Evolutionary conservation across 2,888 invertebrate species (phyloP).

Genomic region (Nesidiocoris tenuis): DNA sequence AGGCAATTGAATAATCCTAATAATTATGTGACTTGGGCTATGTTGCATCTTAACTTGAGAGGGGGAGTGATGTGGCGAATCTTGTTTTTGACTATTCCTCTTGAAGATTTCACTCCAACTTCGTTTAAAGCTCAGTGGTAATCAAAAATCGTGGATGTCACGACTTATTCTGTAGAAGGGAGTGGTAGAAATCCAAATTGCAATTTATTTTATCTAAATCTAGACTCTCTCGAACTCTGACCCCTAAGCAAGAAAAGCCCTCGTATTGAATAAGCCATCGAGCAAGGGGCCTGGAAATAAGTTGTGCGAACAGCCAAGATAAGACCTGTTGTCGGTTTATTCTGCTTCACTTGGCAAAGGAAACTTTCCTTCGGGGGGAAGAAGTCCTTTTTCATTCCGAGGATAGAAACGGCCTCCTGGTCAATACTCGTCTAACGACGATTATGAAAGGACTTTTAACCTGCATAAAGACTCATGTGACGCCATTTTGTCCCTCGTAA

Average conservation of each 20-base stretch:
- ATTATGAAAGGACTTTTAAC: slow-evolving; percentile 8
- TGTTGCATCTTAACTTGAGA: too few relatives aligned
- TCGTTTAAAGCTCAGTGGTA: too few relatives aligned
- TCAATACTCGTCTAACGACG: slow-evolving; percentile 9
- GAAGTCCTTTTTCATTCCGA: background rate
- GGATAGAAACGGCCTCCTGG: background rate
- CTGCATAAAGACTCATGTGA: background rate
- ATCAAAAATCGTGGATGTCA: too few relatives aligned
- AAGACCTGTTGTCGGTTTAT: slow-evolving; percentile 38
- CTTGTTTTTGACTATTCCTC: too few relatives aligned
- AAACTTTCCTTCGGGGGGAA: slow-evolving; percentile 17
- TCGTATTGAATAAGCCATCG: background rate
- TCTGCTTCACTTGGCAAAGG: slow-evolving; percentile 30
- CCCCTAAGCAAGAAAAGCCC: background rate
- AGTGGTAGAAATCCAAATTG: too few relatives aligned
- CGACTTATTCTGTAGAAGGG: too few relatives aligned
- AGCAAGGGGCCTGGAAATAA: background rate
- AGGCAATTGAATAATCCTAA: too few relatives aligned
- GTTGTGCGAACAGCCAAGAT: slow-evolving; percentile 10
- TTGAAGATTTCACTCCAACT: too few relatives aligned
- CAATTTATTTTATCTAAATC: too few relatives aligned
- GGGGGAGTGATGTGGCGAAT: too few relatives aligned
- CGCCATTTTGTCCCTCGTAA: background rate
- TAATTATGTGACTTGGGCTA: too few relatives aligned
- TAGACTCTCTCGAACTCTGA: too few relatives aligned